Percentiles rank a stretch among this genome's conserved stretches.
Conservation (phyloP, 2,888 invertebrate genomes). For the Caenorhabditis uteleia region DNA sequence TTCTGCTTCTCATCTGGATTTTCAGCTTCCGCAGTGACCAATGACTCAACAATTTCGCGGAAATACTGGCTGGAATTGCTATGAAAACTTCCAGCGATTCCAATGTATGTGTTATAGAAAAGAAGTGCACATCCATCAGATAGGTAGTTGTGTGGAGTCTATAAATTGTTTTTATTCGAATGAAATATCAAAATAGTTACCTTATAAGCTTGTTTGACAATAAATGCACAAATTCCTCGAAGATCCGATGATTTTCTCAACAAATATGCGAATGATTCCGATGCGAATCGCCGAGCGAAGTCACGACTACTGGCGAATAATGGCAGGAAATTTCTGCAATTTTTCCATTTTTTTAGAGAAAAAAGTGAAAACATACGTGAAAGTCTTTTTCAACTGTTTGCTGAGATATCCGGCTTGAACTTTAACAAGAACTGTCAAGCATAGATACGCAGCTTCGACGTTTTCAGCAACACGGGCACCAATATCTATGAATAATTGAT, state of each 20-base stretch:
- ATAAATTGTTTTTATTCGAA: neutral
- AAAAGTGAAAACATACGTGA: slow-evolving; percentile 41
- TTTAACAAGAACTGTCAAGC: slow-evolving; percentile 88
- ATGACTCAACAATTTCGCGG: slow-evolving; percentile 18
- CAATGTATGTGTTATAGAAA: slow-evolving; percentile 86
- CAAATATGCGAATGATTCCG: slow-evolving; percentile 93
- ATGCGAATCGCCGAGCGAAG: slow-evolving; percentile 89
- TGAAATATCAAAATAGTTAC: slow-evolving; percentile 7
- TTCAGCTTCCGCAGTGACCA: slow-evolving; percentile 5
- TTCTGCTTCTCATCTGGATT: slow-evolving; percentile 3
- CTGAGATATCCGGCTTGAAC: slow-evolving; percentile 83
- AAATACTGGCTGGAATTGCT: slow-evolving; percentile 71
- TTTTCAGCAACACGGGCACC: slow-evolving; percentile 42
- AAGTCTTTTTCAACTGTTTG: slow-evolving; percentile 76
- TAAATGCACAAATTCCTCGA: slow-evolving; percentile 34
- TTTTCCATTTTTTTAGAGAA: too few species aligned
- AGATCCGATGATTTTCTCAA: slow-evolving; percentile 75
- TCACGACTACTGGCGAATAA: slow-evolving; percentile 81
- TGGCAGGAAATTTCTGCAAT: slow-evolving; percentile 71
- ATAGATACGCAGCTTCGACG: slow-evolving; percentile 84
- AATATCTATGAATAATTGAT: too few species aligned
- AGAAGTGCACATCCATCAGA: slow-evolving; percentile 82
- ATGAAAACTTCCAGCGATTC: slow-evolving; percentile 84
- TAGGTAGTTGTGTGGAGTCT: slow-evolving; percentile 34
- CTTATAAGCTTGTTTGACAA: slow-evolving; percentile 45